Base-by-base conservation (phyloP, 64 coral and sea anemone genomes). In the Porites australiensis region DNA sequence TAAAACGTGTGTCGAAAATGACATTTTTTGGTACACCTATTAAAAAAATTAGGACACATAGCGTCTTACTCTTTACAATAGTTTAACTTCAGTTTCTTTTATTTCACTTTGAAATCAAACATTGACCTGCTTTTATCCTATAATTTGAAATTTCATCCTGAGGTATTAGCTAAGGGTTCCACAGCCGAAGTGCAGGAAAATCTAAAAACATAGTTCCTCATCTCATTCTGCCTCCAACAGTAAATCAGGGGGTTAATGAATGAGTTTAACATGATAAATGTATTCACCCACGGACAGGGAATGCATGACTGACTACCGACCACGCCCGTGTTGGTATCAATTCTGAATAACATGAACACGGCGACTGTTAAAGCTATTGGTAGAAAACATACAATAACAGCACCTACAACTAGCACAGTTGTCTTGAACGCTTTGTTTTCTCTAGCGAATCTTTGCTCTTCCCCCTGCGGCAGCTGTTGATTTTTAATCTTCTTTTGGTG, bases 231-330 rank as follows among this genome's bases (percentile, higher is more conserved):
- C 50, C 72, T 13, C 44, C 72, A 50, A 50, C 46, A 50, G 72
- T 75, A 75, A 75, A 75, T 75, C 72, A 75, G 72, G 48, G 72
- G 72, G 50, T 75, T 75, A 12, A 75, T 10, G 16, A 75, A 46
- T 16, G 72, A 75, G 15, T 75, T 75, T 7, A 75, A 16, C 72
- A 75, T 50, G 72, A 50, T 2, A 19, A 14, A 50, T 9, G 44
- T 18, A 50, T 12, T 12, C 8, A 51, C 16, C 45, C 44, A 50
- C 50, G 72, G 46, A 57, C 54, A 57, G 12, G 54, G 54, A 57
- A 57, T 7, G 54, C 54, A 57, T 3, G 27, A 27, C 23, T 13
- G 14, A 14, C 2, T 74, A 37, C 27, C 27, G 27, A 37, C 27
- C 27, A 37, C 27, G 27, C 27, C 27, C 27, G 27, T 37, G 27